Conservation (phyloP, 35 echinoderm and acorn worm species). For the Acanthaster planci region DNA sequence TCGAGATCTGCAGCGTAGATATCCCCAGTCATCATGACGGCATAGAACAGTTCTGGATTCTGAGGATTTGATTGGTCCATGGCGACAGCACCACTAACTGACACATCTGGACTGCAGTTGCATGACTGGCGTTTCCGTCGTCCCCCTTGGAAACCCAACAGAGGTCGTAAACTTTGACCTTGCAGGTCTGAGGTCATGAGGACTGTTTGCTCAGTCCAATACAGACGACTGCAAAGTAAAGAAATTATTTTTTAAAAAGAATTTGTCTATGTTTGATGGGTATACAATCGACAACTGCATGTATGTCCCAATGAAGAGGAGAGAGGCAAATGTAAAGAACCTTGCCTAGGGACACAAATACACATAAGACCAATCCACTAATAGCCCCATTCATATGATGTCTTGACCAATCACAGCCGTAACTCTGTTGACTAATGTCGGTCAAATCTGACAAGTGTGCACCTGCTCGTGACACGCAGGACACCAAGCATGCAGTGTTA, state of each 20-base stretch:
- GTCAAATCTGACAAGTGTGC: no score
- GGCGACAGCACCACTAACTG: conserved; percentile 31
- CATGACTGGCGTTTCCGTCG: conserved; percentile 43
- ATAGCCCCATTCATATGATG: no score
- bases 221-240: conserved; percentile 39
- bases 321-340: no score
- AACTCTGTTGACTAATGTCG: no score
- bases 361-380: no score
- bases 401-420: no score
- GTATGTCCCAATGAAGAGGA: no score
- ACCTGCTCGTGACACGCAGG: no score
- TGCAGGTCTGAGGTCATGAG: conserved; percentile 65
- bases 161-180: conserved; percentile 33
- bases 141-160: conserved; percentile 29
- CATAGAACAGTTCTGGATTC: conserved; percentile 43
- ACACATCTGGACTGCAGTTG: conserved; percentile 33
- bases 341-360: no score
- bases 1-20: conserved; percentile 60
- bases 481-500: no score
- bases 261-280: no score
- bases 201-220: conserved; percentile 54
- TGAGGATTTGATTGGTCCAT: conserved; percentile 57
- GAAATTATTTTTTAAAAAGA: background rate
- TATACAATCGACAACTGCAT: no score
- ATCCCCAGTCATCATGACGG: conserved; percentile 22